phyloP scores from a whole-genome alignment of 2,888 invertebrate species.

The Pecten maximus region DNA sequence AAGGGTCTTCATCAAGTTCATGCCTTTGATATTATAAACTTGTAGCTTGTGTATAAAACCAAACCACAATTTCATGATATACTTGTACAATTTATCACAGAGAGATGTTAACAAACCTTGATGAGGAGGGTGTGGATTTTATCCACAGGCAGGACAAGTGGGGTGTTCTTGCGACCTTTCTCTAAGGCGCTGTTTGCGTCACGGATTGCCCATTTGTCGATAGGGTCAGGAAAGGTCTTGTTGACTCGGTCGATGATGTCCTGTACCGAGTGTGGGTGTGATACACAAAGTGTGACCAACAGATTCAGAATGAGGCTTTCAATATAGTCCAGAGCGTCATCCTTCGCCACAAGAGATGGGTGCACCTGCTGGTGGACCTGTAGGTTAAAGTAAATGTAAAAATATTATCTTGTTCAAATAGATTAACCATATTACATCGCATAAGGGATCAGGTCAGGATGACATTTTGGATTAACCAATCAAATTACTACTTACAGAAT shows the following conservation, averaged over 20 bases:
- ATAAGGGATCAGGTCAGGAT: too few species aligned
- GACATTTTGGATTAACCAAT: too few species aligned
- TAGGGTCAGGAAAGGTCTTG: conserved; percentile 96
- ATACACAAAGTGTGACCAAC: conserved; percentile 92
- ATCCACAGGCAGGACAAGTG: conserved; percentile 91
- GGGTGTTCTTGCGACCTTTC: conserved; percentile 89
- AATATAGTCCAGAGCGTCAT: conserved; percentile 95
- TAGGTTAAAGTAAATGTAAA: conserved; percentile 45
- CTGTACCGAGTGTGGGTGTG: conserved; percentile 78
- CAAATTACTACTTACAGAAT: too few species aligned
- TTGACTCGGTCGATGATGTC: conserved; percentile 97
- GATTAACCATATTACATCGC: too few species aligned
- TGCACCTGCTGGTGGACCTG: conserved; percentile 91
- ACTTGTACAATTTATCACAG: too few species aligned
- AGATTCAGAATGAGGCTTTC: conserved; percentile 94
- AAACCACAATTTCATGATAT: too few species aligned
- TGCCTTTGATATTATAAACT: too few species aligned
- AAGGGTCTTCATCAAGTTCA: too few species aligned
- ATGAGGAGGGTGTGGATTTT: conserved; percentile 94
- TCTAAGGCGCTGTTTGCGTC: conserved; percentile 94
- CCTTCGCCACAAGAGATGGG: conserved; percentile 85
- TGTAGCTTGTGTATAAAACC: too few species aligned
- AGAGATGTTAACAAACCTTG: conserved; percentile 84
- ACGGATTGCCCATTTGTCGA: conserved; percentile 95
- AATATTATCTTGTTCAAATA: background rate